Conservation (phyloP, 1,140 invertebrate genomes). For the Propsilocerus akamusi region DNA sequence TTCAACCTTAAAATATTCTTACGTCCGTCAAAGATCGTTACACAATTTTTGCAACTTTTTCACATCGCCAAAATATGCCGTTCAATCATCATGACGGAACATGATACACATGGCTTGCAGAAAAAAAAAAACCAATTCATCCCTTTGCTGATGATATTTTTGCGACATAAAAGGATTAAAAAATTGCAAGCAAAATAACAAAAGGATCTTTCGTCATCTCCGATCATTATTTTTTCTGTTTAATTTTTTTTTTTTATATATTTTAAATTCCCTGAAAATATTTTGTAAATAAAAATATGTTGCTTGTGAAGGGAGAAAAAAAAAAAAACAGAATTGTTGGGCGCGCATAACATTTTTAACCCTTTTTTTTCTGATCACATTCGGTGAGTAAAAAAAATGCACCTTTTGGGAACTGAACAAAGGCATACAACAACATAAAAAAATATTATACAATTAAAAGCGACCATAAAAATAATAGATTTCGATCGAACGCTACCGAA, state of each 20-base stretch:
- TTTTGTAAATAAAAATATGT: neutral
- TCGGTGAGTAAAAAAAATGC: neutral
- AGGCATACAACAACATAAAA: no score
- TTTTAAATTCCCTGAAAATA: neutral
- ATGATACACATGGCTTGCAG: constrained; percentile 3
- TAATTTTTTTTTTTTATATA: neutral
- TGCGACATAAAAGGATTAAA: neutral
- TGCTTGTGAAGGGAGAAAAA: neutral
- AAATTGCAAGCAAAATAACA: constrained; percentile 2
- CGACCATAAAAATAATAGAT: no score
- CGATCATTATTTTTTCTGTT: neutral
- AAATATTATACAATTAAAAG: no score
- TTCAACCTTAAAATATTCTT: no score
- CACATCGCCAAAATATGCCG: no score
- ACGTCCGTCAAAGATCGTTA: no score
- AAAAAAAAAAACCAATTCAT: neutral
- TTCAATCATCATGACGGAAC: neutral
- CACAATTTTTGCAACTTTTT: neutral
- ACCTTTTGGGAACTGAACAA: no score
- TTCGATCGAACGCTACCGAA: no score
- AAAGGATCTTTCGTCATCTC: neutral
- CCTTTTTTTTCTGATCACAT: neutral
- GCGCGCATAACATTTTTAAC: no score
- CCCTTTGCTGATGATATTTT: neutral
- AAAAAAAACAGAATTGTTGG: no score